Evolutionary conservation across 1,140 invertebrate species (phyloP), one percentile per base, ranked within the genome.

Genomic region (Venturia canescens): DNA sequence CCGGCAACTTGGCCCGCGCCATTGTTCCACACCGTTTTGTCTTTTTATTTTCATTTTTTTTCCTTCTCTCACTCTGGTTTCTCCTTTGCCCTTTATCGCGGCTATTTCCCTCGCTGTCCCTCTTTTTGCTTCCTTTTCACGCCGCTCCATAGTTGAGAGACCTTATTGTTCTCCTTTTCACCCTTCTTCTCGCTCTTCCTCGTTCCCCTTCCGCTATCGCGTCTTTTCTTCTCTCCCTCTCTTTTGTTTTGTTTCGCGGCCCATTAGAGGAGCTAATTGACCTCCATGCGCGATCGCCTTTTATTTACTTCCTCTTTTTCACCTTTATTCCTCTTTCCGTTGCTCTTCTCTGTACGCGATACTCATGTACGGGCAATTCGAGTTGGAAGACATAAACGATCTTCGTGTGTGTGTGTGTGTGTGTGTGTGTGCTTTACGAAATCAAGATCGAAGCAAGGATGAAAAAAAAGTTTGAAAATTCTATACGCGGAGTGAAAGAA

Each of bases 251-350:
- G 86, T 87, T 90, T 91, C 88, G 87, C 88, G 88, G 87, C 84
- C 89, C 89, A 91, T 91, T 91, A 91, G 89, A 91, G 86, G 88
- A 84, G 88, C 90, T 91, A 91, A 91, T 91, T 91, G 89, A 87
- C 89, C 89, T 87, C 89, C 88, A 90, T 91, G 89, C 89, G 88
- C 87, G 89, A 90, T 89, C 88, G 88, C 88, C 89, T 90, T 90
- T 91, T 90, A 86, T 89, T 87, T 86, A 85, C 87, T 86, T 83
- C 85, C 86, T 88, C 87, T 86, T 84, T 84, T 83, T 53, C 50
- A 87, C 84, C 81, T 87, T 86, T 82, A 88, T 84, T 85, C 84
- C 78, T 23, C 48, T 9, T 44, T 18, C 44, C 71, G 23, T 44
- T 77, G 44, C 3, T 69, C 31, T 31, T 44, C 11, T 44, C 38